Base-by-base conservation (phyloP, 2,888 invertebrate species). In the Sinopyrophorus schimmeli region DNA sequence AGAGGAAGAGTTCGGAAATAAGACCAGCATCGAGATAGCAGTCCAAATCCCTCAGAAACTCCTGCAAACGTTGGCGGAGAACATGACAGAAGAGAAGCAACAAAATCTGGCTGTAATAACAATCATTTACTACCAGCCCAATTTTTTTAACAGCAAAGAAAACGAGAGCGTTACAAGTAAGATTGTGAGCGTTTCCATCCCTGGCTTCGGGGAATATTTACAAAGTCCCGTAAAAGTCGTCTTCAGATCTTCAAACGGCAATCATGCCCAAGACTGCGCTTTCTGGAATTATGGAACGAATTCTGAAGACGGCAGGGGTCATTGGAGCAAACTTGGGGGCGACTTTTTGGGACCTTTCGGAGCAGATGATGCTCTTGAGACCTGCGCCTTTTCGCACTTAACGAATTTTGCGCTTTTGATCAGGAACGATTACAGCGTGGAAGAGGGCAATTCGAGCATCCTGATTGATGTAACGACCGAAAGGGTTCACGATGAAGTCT, bases 361-460 rank as follows among this genome's bases (percentile, higher is more conserved):
- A 43, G 28, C 64, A 53, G 55, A 70, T 60, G 61, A 62, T 63
- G 54, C 73, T 58, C 55, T 68, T 2, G 23, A 48, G 9, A 11
- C 73, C 11, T 82, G 82, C 58, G 67, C 75, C 5, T 81, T 79
- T 63, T 68, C 73, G 16, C 82, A 82, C 60, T 73, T 82, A 32
- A 81, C 81, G 0, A 80, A 82, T 63, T 80, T 82, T 61, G 81
- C 81, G 1, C 74, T 81, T 53, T 68, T 81, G 2, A 69, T 81
- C 9, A 53, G 62, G 31, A 59, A 56, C n/a, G 56, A 60, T 21
- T 38, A 52, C n/a, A 41, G 41, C n/a, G 9, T 46, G 2, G 32
- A 51, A 10, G 14, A 42, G 1, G 54, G 54, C 23, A 47, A 42
- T 23, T 44, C 34, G 18, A 48, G 61, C 9, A 31, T 47, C 15